These are phyloP conservation scores for Trichomalopsis sarcophagae DNA, from an alignment of 1,140 invertebrate species.

Conservation along the genomic window DNA sequence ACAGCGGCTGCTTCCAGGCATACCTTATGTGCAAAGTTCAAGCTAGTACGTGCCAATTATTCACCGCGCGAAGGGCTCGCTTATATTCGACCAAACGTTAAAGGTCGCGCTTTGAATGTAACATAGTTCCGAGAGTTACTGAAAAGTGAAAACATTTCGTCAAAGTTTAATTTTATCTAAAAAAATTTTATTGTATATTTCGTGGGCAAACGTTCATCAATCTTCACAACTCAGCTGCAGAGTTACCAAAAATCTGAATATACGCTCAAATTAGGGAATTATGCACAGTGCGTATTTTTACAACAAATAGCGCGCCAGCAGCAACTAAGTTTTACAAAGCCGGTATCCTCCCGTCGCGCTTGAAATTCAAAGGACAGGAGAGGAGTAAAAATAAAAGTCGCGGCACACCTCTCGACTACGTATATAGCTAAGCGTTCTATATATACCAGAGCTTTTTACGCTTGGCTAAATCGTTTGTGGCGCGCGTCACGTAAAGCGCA, in stretches of 20 bases:
- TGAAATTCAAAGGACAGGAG: conserved; percentile 11
- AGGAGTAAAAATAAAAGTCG: background rate
- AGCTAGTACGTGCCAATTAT: background rate
- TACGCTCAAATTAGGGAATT: background rate
- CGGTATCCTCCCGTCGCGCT: background rate
- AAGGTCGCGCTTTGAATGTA: too few species aligned
- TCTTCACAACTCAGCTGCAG: background rate
- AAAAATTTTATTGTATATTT: too few species aligned
- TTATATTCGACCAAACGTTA: background rate
- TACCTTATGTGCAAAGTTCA: background rate
- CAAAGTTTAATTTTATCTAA: too few species aligned
- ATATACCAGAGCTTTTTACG: background rate
- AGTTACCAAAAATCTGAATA: background rate
- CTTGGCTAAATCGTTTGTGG: conserved; percentile 36
- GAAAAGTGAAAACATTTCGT: too few species aligned
- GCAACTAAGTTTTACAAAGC: background rate
- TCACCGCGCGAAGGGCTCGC: background rate
- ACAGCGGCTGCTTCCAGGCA: background rate
- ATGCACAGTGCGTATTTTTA: background rate
- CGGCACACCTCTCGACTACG: background rate
- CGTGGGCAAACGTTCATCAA: too few species aligned
- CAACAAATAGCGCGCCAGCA: background rate
- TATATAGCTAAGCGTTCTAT: background rate
- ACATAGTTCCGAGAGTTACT: too few species aligned
- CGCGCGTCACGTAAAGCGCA: conserved; percentile 55